phyloP scores from a whole-genome alignment of 2,888 invertebrate genomes.

The Protonemura montana region DNA sequence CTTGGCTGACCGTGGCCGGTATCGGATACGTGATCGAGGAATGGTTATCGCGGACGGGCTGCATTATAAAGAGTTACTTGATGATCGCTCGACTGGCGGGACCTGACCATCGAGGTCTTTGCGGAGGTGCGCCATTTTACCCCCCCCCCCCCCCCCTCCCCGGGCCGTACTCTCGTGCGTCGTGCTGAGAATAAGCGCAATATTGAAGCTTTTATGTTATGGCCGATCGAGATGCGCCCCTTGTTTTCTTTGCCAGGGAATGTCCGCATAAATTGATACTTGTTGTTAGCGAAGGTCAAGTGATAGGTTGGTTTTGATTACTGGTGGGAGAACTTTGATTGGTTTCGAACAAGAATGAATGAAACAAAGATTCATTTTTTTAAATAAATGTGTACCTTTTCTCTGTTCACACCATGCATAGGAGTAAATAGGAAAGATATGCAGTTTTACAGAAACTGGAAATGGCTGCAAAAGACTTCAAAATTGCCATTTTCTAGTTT shows the following conservation, averaged over 20 bases:
- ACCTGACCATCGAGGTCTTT: slow-evolving; percentile 13
- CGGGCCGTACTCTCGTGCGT: neutral
- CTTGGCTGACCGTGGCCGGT: neutral
- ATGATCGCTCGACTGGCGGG: neutral
- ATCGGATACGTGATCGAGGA: slow-evolving; percentile 16
- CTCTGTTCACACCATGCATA: too few species aligned
- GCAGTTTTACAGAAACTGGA: too few species aligned
- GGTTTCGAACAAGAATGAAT: too few species aligned
- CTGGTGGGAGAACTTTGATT: too few species aligned
- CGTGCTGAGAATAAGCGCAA: neutral
- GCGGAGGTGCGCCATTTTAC: neutral
- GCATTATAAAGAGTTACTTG: neutral
- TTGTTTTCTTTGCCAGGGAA: neutral
- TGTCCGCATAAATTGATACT: neutral
- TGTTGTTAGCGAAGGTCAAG: neutral
- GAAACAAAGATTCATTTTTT: too few species aligned
- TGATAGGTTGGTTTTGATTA: neutral
- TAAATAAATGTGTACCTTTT: too few species aligned
- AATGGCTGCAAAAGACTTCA: too few species aligned
- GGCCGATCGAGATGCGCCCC: slow-evolving; percentile 15
- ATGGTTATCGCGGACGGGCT: slow-evolving; percentile 16
- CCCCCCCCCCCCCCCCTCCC: neutral
- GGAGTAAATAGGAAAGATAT: too few species aligned
- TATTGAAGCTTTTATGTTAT: neutral
- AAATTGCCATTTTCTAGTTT: too few species aligned